Percentiles rank a stretch among this genome's conserved stretches.
phyloP scores from a whole-genome alignment of 2,888 invertebrate genomes.

The Apamea sordens region DNA sequence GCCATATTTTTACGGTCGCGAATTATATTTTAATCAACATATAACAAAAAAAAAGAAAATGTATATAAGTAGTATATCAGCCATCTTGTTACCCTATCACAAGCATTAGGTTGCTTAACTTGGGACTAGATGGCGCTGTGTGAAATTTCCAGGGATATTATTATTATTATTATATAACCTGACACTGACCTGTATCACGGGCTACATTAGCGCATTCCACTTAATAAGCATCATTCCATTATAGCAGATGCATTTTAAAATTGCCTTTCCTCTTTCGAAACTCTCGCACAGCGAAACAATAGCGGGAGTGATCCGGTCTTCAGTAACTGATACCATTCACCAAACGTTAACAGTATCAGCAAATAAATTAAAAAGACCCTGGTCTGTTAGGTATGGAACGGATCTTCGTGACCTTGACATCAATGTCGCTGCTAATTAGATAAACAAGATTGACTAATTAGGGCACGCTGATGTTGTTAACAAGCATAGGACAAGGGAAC shows the following conservation, averaged over 20 bases:
- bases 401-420: conserved; percentile 25
- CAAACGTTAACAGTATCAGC: background rate
- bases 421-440: conserved; percentile 24
- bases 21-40: too few relatives aligned
- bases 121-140: too few relatives aligned
- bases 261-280: background rate
- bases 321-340: background rate
- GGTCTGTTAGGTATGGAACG: background rate
- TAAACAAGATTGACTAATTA: conserved; percentile 46
- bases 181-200: too few relatives aligned
- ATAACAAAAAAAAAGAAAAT: too few relatives aligned
- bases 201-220: too few relatives aligned
- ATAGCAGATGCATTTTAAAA: background rate
- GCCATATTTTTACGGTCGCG: too few relatives aligned
- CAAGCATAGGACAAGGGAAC: conserved; percentile 21
- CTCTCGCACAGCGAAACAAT: background rate
- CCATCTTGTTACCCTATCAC: too few relatives aligned
- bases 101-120: too few relatives aligned
- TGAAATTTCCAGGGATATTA: too few relatives aligned
- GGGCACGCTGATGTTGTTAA: conserved; percentile 22
- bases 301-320: background rate
- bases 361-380: conserved; percentile 11
- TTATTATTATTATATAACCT: too few relatives aligned
- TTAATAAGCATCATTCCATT: too few relatives aligned
- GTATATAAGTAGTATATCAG: too few relatives aligned